Evolutionary conservation across 1,140 invertebrate genomes (phyloP).

Genomic region (Drosophila pectinifera): DNA sequence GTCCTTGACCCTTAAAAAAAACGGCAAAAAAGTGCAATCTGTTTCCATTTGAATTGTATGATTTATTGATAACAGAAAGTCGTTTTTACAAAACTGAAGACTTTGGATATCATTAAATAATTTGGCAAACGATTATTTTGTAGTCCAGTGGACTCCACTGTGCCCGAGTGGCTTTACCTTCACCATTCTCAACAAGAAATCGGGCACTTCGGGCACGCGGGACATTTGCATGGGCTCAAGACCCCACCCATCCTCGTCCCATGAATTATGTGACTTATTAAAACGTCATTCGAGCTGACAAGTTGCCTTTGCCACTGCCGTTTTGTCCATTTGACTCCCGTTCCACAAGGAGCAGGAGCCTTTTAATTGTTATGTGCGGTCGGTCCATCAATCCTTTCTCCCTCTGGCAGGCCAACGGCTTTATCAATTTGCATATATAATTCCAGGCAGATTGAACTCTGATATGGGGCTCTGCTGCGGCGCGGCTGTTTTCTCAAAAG

Average conservation of each 20-base stretch:
- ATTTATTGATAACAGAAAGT: too few relatives aligned
- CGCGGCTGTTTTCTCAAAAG: conserved; percentile 2
- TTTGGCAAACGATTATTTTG: not conserved
- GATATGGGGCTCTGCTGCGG: not conserved
- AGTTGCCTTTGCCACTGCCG: conserved; percentile 75
- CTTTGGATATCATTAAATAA: too few relatives aligned
- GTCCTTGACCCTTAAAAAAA: too few relatives aligned
- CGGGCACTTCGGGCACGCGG: conserved; percentile 50
- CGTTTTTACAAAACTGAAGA: too few relatives aligned
- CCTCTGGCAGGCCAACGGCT: conserved; percentile 14
- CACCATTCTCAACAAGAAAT: conserved; percentile 49
- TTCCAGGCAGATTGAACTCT: conserved; percentile 60
- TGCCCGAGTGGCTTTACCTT: conserved; percentile 25
- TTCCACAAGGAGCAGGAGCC: conserved; percentile 54
- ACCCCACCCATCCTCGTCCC: conserved; percentile 26
- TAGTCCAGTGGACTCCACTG: conserved; percentile 6
- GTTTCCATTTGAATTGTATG: too few relatives aligned
- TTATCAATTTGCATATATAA: conserved; percentile 71
- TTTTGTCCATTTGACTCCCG: conserved; percentile 8
- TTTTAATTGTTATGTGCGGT: conserved; percentile 73
- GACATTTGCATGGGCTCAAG: conserved; percentile 50
- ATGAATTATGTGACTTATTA: conserved; percentile 84
- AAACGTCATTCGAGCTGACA: conserved; percentile 81
- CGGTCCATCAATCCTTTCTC: conserved; percentile 24
- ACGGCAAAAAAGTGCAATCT: too few relatives aligned